Evolutionary conservation across 2,797 vertebrate genomes (phyloP), one percentile per base, ranked within the genome.

Genomic region (Fistularia commersonii): DNA sequence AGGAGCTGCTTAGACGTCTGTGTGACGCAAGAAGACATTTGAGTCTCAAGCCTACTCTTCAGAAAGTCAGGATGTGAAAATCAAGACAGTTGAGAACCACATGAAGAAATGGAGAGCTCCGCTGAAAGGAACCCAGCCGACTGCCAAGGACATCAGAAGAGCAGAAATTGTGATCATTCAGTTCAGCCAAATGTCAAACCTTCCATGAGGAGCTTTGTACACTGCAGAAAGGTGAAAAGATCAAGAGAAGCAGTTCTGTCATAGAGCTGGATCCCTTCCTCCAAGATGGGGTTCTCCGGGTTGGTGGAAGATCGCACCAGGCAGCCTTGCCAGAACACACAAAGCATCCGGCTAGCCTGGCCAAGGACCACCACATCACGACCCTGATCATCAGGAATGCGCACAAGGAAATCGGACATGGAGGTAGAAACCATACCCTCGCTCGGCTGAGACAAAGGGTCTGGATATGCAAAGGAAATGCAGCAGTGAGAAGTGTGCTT

Each of bases 321-420:
- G 34, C 34, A 6, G 34, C 34, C 34, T 15, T 41, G 37, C 36
- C 37, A 14, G 48, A 51, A 12, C 8, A 39, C 10, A 12, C 38
- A 3, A 51, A 32, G n/a, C 48, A 51, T 32, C 42, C 32, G 8
- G 43, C 32, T 9, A 59, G 51, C 33, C 33, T 52, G 15, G 39
- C 11, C 11, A 59, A 59, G 23, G 42, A 41, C 12, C 31, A 14
- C 10, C 31, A 40, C 8, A 6, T 40, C 6, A 9, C 42, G 9
- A 35, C 10, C 11, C 48, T 59, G 5, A 45, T 51, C 31, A 12
- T 51, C 6, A 4, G 36, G 23, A 6, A 41, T 13, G 12, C 40
- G 3, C 48, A 53, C 12, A 33, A 47, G 12, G 41, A 46, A 15
- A 14, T 51, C 41, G 38, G 43, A 53, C 38, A 53, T 37, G 5